Conservation (phyloP, 2,797 vertebrate genomes). For the Pangasius macronema region DNA sequence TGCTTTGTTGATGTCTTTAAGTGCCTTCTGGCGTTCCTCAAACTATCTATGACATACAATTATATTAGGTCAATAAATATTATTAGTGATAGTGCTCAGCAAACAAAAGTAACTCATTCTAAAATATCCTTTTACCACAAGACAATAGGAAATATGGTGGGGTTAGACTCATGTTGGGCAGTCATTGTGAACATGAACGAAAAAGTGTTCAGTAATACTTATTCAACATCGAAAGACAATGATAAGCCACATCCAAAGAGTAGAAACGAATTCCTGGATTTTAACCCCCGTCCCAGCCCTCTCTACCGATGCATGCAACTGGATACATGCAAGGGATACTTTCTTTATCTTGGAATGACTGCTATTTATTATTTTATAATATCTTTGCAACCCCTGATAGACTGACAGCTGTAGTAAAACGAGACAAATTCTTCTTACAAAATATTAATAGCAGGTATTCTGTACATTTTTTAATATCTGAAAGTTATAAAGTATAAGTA, state of each 20-base stretch:
- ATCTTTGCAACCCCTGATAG: conserved; percentile 82
- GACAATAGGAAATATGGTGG: conserved; percentile 28
- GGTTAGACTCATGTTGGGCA: conserved; percentile 28
- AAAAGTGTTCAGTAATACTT: conserved; percentile 39
- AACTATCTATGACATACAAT: conserved; percentile 62
- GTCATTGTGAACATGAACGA: conserved; percentile 24
- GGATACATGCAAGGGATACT: conserved; percentile 82
- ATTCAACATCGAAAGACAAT: conserved; percentile 55
- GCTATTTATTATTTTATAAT: conserved; percentile 69
- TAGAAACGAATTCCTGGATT: conserved; percentile 61
- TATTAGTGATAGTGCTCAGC: conserved; percentile 70
- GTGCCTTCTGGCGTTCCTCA: conserved; percentile 54
- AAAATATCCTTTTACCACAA: conserved; percentile 38
- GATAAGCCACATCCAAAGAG: conserved; percentile 77
- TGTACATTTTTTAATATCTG: conserved; percentile 89
- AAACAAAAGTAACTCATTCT: conserved; percentile 49
- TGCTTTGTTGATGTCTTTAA: conserved; percentile 72
- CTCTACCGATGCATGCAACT: conserved; percentile 70
- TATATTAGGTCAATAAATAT: conserved; percentile 72
- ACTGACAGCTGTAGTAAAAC: conserved; percentile 93
- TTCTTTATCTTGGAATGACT: conserved; percentile 83
- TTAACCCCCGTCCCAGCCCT: conserved; percentile 40
- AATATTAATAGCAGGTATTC: conserved; percentile 92
- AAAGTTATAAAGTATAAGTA: conserved; percentile 90
- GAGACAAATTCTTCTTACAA: conserved; percentile 91